Percentiles rank a stretch among this genome's conserved stretches.
Evolutionary conservation across 2,113 vertebrate species (phyloP).

Genomic region (Onychorhynchus coronatus): DNA sequence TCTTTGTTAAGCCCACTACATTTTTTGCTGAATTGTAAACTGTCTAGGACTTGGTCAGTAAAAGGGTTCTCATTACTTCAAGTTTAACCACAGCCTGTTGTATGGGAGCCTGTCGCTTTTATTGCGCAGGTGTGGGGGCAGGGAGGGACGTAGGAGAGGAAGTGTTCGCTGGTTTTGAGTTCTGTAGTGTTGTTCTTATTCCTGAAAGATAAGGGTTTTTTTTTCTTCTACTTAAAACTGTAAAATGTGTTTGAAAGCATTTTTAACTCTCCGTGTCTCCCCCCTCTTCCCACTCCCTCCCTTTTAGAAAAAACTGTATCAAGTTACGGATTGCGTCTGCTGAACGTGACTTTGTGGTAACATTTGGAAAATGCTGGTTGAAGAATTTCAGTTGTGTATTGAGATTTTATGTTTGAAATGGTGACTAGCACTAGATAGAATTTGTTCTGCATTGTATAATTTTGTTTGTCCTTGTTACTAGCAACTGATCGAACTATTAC

Average conservation of each 20-base stretch:
- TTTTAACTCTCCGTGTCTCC: not conserved
- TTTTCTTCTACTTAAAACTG: not conserved
- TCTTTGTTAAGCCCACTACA: not conserved
- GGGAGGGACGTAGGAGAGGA: not conserved
- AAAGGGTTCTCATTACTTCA: not conserved
- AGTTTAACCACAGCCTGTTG: not conserved
- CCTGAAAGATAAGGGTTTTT: not conserved
- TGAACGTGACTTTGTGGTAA: not conserved
- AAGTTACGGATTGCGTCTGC: not conserved
- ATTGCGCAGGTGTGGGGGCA: not conserved
- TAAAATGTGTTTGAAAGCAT: not conserved
- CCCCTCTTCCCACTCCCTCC: rapidly evolving
- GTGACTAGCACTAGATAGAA: not conserved
- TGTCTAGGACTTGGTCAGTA: not conserved
- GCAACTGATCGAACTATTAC: not conserved
- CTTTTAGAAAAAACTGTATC: not conserved
- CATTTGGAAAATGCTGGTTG: not conserved
- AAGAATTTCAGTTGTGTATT: not conserved
- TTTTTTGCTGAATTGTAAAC: not conserved
- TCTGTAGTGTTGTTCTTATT: not conserved
- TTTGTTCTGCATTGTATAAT: not conserved
- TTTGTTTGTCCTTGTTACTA: not conserved
- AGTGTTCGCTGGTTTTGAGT: not conserved
- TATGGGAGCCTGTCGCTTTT: not conserved
- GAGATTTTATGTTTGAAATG: not conserved